Evolutionary conservation across 2,888 invertebrate genomes (phyloP).

Genomic region (Andrena praecox): DNA sequence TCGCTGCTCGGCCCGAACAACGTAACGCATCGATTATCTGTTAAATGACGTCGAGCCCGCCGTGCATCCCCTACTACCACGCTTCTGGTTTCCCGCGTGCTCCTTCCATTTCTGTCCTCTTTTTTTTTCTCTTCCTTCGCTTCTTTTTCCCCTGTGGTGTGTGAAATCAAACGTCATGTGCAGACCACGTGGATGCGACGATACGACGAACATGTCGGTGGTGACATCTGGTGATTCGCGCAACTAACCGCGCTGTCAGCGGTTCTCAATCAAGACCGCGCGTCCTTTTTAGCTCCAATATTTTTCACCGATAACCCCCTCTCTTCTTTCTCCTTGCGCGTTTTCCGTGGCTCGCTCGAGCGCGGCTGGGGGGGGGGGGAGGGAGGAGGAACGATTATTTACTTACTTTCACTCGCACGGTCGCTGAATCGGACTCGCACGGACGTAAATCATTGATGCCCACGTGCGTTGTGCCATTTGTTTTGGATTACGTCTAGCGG

Average conservation of each 20-base stretch:
- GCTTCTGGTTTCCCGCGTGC: constrained; percentile 2
- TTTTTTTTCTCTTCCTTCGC: neutral
- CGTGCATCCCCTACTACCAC: constrained; percentile 19
- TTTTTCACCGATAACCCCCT: constrained; percentile 18
- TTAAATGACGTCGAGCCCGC: constrained; percentile 43
- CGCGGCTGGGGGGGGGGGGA: constrained; percentile 34
- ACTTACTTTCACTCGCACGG: constrained; percentile 77
- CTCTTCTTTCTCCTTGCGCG: constrained; percentile 7
- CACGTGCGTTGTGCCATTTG: constrained; percentile 50
- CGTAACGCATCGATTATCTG: constrained; percentile 53
- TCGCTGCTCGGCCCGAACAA: constrained; percentile 29
- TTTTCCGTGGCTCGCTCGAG: neutral
- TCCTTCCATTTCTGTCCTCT: constrained; percentile 18
- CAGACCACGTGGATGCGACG: constrained; percentile 75
- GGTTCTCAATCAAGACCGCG: constrained; percentile 56
- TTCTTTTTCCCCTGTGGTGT: constrained; percentile 9
- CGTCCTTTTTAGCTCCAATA: constrained; percentile 15
- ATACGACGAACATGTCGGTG: constrained; percentile 58
- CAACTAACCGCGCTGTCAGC: constrained; percentile 43
- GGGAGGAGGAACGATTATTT: constrained; percentile 74
- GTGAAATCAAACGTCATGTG: constrained; percentile 71
- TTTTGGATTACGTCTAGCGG: constrained; percentile 28
- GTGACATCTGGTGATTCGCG: constrained; percentile 76
- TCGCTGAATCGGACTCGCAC: constrained; percentile 38
- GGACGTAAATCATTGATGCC: constrained; percentile 56